These are phyloP conservation scores for Solea senegalensis DNA, from an alignment of 2,113 vertebrate genomes.

Conservation along the genomic window DNA sequence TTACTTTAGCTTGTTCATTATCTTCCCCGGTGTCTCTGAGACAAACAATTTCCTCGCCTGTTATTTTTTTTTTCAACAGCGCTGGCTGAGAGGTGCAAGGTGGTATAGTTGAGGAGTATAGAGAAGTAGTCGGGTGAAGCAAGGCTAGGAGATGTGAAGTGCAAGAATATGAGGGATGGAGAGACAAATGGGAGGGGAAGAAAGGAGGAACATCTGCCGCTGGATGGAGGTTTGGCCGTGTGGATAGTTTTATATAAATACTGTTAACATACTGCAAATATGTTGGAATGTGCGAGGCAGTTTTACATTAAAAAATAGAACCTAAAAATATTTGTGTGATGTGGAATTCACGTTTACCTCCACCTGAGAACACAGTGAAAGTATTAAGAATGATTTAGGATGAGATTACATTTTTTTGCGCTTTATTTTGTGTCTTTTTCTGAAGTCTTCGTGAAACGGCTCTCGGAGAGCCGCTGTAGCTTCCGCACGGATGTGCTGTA, in stretches of 20 bases:
- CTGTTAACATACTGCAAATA: slow-evolving; percentile 1
- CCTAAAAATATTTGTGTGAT: no score
- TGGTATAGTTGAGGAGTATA: slow-evolving; percentile 8
- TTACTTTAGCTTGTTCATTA: slow-evolving; percentile 19
- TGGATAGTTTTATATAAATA: slow-evolving; percentile 6
- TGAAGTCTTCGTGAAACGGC: no score
- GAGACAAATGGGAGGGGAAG: slow-evolving; percentile 12
- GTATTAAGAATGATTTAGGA: no score
- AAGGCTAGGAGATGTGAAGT: slow-evolving; percentile 26
- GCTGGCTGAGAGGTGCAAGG: slow-evolving; percentile 1
- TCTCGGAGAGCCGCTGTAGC: no score
- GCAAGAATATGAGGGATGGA: not conserved
- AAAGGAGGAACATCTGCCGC: slow-evolving; percentile 32
- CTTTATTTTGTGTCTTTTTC: no score
- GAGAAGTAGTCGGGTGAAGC: slow-evolving; percentile 4
- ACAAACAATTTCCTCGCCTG: slow-evolving; percentile 4
- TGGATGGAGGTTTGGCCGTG: slow-evolving; percentile 7
- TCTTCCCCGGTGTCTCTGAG: slow-evolving; percentile 27
- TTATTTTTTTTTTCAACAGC: slow-evolving; percentile 9
- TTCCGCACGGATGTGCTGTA: no score
- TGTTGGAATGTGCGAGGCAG: no score
- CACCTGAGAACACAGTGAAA: no score
- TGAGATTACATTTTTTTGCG: no score
- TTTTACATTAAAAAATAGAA: no score
- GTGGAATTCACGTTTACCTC: no score